Evolutionary conservation across 2,888 invertebrate species (phyloP).

Genomic region (Darwinula stevensoni): DNA sequence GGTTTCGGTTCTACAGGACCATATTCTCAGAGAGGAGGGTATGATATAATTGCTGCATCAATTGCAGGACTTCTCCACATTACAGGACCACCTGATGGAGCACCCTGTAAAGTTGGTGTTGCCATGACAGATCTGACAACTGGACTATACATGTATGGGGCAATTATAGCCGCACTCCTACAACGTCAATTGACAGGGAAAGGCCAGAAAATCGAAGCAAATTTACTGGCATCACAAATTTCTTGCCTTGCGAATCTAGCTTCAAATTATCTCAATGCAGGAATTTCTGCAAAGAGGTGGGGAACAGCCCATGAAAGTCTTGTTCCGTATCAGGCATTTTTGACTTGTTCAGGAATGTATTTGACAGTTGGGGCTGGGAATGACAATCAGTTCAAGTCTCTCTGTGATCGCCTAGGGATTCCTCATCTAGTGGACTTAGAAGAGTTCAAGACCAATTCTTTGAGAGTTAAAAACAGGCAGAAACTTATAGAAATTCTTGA

Average conservation of each 20-base stretch:
- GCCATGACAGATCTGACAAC: constrained; percentile 78
- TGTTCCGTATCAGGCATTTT: constrained; percentile 76
- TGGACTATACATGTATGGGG: constrained; percentile 76
- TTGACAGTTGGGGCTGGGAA: constrained; percentile 67
- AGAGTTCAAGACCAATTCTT: constrained; percentile 36
- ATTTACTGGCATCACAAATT: constrained; percentile 74
- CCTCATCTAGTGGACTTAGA: constrained; percentile 27
- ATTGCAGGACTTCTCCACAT: constrained; percentile 64
- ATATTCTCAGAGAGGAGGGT: constrained; percentile 60
- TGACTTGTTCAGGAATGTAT: constrained; percentile 39
- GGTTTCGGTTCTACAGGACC: constrained; percentile 73
- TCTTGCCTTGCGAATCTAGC: constrained; percentile 63
- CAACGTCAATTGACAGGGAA: constrained; percentile 39
- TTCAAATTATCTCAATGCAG: constrained; percentile 62
- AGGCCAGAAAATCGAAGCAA: constrained; percentile 78
- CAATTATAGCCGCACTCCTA: constrained; percentile 65
- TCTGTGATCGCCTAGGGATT: constrained; percentile 31
- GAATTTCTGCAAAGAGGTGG: constrained; percentile 40
- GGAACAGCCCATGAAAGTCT: constrained; percentile 86
- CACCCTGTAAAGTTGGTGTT: constrained; percentile 69
- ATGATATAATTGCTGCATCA: constrained; percentile 82
- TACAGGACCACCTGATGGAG: constrained; percentile 53
- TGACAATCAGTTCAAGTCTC: constrained; percentile 38
- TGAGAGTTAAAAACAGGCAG: constrained; percentile 41
- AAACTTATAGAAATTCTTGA: constrained; percentile 31